Conservation (phyloP, 2,797 vertebrate genomes). For the Gymnothorax javanicus region DNA sequence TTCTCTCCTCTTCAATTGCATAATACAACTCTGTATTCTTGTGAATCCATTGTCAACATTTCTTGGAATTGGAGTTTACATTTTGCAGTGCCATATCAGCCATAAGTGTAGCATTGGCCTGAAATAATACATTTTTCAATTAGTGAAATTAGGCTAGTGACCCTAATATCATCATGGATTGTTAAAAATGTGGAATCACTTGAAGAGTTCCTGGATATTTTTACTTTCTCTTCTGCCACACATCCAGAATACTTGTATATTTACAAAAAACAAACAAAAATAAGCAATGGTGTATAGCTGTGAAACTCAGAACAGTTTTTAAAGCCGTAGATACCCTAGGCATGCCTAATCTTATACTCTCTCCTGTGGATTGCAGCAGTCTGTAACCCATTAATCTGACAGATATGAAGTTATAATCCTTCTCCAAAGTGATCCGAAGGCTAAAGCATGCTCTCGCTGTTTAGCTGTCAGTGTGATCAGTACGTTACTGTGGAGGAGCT, state of each 20-base stretch:
- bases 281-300: neutral
- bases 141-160: neutral
- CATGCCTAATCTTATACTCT: neutral
- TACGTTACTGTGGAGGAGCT: constrained; percentile 87
- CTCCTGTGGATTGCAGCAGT: neutral
- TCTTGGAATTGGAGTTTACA: neutral
- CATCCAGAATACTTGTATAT: neutral
- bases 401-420: neutral
- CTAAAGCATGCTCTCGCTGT: constrained; percentile 8
- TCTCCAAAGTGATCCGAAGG: neutral
- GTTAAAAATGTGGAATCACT: neutral
- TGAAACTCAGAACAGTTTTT: neutral
- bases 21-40: neutral
- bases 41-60: neutral
- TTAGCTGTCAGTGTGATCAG: constrained; percentile 82
- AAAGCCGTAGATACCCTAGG: neutral
- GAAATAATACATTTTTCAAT: neutral
- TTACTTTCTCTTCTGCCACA: neutral
- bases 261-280: neutral
- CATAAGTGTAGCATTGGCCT: neutral
- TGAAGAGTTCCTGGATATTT: neutral
- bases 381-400: neutral
- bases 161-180: neutral
- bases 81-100: neutral
- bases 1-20: neutral